Percentiles rank a stretch among this genome's conserved stretches.
Conservation (phyloP, 2,797 vertebrate genomes). For the Sebastiscus albofasciatus region DNA sequence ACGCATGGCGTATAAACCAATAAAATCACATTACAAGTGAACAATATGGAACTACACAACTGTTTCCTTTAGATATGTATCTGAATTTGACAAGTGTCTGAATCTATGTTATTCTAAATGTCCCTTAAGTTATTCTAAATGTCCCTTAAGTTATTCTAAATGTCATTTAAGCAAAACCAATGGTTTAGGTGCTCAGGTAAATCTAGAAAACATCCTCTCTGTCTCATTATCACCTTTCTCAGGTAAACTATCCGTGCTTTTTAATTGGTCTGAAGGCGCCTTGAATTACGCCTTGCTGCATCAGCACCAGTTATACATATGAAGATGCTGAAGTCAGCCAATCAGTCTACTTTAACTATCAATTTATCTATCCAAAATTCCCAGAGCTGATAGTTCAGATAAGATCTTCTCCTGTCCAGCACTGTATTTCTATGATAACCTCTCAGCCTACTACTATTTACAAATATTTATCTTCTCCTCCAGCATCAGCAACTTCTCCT, state of each 20-base stretch:
- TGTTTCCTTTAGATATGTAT: neutral
- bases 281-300: neutral
- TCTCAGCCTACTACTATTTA: neutral
- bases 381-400: neutral
- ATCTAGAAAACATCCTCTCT: neutral
- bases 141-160: neutral
- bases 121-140: neutral
- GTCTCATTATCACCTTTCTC: neutral
- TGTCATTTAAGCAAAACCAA: neutral
- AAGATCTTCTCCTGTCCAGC: neutral
- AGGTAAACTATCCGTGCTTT: neutral
- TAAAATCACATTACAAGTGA: neutral
- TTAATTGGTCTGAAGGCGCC: neutral
- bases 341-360: neutral
- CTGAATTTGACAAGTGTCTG: neutral
- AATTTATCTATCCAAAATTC: neutral
- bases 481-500: conserved; percentile 3
- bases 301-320: conserved; percentile 7
- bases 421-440: neutral
- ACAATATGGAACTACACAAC: neutral
- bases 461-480: neutral
- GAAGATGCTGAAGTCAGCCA: neutral
- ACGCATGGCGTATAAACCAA: conserved; percentile 15
- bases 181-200: neutral
- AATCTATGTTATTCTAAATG: neutral